Percentiles rank a stretch among this genome's conserved stretches.
These are phyloP conservation scores for Ptilorrhoa leucosticta DNA, from an alignment of 2,113 vertebrate genomes.

Conservation along the genomic window DNA sequence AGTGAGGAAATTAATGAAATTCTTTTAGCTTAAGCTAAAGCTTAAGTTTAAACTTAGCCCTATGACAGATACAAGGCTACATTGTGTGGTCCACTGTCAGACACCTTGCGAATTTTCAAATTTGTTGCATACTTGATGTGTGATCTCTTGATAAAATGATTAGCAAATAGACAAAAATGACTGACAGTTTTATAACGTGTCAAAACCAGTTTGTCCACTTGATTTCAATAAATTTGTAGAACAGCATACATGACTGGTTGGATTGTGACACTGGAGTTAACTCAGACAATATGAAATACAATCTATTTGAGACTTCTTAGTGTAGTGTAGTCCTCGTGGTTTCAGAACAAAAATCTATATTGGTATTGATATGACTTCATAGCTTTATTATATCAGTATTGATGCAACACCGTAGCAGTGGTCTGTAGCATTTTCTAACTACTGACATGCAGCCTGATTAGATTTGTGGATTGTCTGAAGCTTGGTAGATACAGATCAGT, in stretches of 20 bases:
- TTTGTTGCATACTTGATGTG: not conserved
- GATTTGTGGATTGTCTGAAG: not conserved
- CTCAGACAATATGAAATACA: not conserved
- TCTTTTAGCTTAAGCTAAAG: not conserved
- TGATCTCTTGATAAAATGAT: not conserved
- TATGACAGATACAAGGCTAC: not conserved
- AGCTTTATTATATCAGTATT: not conserved
- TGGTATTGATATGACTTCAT: constrained; percentile 15
- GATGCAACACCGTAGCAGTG: not conserved
- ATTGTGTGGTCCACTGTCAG: not conserved
- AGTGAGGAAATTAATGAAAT: not conserved
- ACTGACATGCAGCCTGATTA: not conserved
- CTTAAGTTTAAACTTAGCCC: too few relatives aligned
- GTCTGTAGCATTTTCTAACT: not conserved
- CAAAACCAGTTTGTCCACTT: not conserved
- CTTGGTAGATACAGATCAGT: not conserved
- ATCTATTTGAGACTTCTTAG: not conserved
- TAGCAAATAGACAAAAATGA: not conserved
- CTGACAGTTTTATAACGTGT: not conserved
- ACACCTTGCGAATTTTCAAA: not conserved
- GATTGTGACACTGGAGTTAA: not conserved
- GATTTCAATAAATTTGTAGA: not conserved
- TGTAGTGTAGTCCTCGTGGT: not conserved
- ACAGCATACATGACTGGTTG: not conserved
- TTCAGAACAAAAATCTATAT: constrained; percentile 21